These are phyloP conservation scores for Abrostola tripartita DNA, from an alignment of 2,888 invertebrate genomes.

Conservation along the genomic window DNA sequence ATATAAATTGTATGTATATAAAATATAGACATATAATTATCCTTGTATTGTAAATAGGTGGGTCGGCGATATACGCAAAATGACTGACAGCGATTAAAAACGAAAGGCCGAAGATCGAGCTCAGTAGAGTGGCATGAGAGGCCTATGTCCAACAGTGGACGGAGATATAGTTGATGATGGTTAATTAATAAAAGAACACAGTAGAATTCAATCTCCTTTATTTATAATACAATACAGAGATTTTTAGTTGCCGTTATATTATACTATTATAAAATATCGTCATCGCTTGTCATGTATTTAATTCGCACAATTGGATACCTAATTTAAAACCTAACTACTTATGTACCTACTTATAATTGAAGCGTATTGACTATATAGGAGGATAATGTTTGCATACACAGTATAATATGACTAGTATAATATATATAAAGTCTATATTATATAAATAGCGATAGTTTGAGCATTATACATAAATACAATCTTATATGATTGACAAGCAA, in stretches of 20 bases:
- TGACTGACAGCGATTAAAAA: no score
- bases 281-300: constrained; percentile 63
- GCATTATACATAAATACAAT: no score
- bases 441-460: no score
- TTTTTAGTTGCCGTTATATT: constrained; percentile 23
- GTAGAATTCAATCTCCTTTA: constrained; percentile 48
- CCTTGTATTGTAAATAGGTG: no score
- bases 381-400: not conserved
- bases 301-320: constrained; percentile 49
- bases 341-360: constrained; percentile 25
- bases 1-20: no score
- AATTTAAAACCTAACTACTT: constrained; percentile 49
- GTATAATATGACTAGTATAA: not conserved
- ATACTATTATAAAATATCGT: constrained; percentile 33
- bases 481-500: no score
- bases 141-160: not conserved
- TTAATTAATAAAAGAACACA: constrained; percentile 10
- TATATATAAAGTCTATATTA: no score
- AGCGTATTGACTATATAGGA: constrained; percentile 35
- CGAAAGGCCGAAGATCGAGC: no score
- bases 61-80: no score
- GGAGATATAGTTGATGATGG: not conserved
- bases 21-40: no score
- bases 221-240: constrained; percentile 41
- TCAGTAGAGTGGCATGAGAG: no score